A percentile compares a stretch with the other conserved stretches of the same genome.
These are phyloP conservation scores for Nesometra sesokonis DNA, from an alignment of 35 echinoderm and acorn worm genomes.

Conservation along the genomic window DNA sequence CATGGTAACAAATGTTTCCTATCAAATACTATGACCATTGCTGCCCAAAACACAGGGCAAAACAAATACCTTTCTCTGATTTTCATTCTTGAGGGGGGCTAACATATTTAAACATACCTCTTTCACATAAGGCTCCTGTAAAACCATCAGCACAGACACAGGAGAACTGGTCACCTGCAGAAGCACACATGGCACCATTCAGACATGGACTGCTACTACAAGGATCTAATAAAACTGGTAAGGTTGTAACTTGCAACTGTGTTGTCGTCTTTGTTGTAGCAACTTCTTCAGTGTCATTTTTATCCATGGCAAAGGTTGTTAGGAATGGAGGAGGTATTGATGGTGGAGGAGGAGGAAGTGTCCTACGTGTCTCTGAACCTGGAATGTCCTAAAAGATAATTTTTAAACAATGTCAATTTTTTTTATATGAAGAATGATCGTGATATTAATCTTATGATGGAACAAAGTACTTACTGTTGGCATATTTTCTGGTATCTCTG, in stretches of 20 bases:
- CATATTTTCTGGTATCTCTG: too few relatives aligned
- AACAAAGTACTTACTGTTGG: not conserved
- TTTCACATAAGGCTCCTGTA: not conserved
- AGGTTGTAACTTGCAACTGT: not conserved
- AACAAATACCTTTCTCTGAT: too few relatives aligned
- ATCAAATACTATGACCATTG: too few relatives aligned
- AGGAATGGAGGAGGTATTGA: not conserved
- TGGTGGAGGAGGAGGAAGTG: not conserved
- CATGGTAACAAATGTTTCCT: too few relatives aligned
- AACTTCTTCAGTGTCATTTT: not conserved
- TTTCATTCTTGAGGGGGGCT: too few relatives aligned
- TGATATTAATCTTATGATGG: not conserved
- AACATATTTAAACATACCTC: not conserved
- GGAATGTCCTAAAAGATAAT: not conserved
- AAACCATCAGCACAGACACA: not conserved
- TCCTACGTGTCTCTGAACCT: not conserved
- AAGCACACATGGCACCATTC: not conserved
- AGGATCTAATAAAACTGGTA: not conserved
- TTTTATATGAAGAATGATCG: too few relatives aligned
- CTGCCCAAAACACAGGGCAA: too few relatives aligned
- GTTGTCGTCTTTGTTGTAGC: not conserved
- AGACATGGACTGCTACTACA: not conserved
- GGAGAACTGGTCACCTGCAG: not conserved
- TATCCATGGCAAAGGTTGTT: not conserved
- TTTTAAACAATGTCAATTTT: too few relatives aligned